These are phyloP conservation scores for Deroptyus accipitrinus DNA, from an alignment of 2,113 vertebrate genomes.

Conservation along the genomic window DNA sequence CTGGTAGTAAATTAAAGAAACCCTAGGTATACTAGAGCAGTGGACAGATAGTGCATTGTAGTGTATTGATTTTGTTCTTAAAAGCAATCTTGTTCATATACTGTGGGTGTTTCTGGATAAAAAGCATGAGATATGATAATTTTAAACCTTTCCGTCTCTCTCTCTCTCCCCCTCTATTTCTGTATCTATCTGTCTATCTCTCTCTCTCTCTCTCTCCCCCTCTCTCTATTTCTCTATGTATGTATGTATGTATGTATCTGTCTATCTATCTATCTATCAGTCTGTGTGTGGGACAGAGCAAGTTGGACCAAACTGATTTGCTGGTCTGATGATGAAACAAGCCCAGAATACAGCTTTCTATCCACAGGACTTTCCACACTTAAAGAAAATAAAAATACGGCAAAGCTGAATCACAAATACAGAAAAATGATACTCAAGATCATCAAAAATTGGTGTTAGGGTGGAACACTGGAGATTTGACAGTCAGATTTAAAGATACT, in stretches of 20 bases:
- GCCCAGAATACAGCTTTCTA: background rate
- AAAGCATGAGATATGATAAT: background rate
- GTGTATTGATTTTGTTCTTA: background rate
- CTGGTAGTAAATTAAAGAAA: constrained; percentile 1
- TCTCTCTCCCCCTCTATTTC: too few species aligned
- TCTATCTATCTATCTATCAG: too few species aligned
- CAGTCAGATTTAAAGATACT: background rate
- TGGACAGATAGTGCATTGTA: background rate
- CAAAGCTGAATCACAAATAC: background rate
- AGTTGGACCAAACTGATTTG: background rate
- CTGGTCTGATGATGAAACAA: background rate
- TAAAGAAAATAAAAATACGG: background rate
- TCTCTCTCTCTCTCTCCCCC: background rate
- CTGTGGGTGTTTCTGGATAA: background rate
- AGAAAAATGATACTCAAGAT: background rate
- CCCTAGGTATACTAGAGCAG: background rate
- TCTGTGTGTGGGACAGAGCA: background rate
- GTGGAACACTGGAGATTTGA: background rate
- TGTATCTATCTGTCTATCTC: background rate
- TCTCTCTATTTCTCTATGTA: too few species aligned
- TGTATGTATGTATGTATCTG: too few species aligned
- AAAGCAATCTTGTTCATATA: background rate
- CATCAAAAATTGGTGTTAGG: background rate
- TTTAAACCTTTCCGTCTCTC: background rate
- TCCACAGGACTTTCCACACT: background rate